Evolutionary conservation across 2,888 invertebrate species (phyloP).

Genomic region (Eudasyphora cyanicolor): DNA sequence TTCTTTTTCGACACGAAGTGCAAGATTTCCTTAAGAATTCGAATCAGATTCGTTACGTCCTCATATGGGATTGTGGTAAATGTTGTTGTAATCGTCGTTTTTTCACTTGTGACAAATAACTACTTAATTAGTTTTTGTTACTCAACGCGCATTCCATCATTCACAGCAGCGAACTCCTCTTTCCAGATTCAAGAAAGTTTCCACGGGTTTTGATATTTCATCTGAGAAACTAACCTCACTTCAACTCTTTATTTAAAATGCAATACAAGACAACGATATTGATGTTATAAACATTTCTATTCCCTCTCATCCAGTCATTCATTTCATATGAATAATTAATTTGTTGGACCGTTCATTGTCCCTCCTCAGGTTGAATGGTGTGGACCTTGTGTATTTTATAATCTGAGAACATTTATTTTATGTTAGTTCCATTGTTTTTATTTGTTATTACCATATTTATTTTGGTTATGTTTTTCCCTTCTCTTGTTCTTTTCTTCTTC

Average conservation of each 20-base stretch:
- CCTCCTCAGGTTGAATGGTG: not conserved
- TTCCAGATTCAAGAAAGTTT: too few relatives aligned
- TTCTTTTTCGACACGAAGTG: not conserved
- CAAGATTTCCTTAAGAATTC: slow-evolving; percentile 10
- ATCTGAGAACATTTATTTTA: slow-evolving; percentile 34
- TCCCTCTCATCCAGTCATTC: not conserved
- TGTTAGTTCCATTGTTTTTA: slow-evolving; percentile 30
- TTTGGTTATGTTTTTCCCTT: not conserved
- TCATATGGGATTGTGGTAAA: not conserved
- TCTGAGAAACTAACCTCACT: not conserved
- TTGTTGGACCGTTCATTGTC: slow-evolving; percentile 10
- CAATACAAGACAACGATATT: not conserved
- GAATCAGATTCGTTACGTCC: slow-evolving; percentile 1
- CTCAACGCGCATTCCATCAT: not conserved
- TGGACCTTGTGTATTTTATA: not conserved
- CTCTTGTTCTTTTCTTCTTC: not conserved
- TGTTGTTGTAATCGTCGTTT: not conserved
- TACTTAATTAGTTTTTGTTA: slow-evolving; percentile 64
- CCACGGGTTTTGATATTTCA: not conserved
- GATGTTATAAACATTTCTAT: not conserved
- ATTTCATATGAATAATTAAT: slow-evolving; percentile 51
- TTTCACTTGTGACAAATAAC: slow-evolving; percentile 48
- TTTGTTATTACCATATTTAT: slow-evolving; percentile 50
- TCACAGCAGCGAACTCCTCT: not conserved
- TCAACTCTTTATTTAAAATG: slow-evolving; percentile 4